These are phyloP conservation scores for Drosophila sproati DNA, from an alignment of 1,140 invertebrate species.

Conservation along the genomic window DNA sequence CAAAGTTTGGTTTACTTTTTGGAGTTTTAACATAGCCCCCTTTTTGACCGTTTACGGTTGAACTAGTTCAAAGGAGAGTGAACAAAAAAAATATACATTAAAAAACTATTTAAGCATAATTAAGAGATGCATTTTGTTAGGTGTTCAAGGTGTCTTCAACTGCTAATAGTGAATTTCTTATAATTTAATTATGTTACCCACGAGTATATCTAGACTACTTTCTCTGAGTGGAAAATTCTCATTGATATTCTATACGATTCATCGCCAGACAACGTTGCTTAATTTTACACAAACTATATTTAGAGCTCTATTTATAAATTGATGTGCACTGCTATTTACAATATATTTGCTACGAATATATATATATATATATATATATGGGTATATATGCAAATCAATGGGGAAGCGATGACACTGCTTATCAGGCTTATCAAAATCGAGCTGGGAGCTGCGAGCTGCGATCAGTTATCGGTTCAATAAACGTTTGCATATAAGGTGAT, in stretches of 20 bases:
- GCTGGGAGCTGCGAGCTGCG: background rate
- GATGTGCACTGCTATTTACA: background rate
- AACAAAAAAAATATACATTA: too few relatives aligned
- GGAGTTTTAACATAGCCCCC: background rate
- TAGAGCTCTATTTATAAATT: background rate
- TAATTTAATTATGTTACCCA: too few relatives aligned
- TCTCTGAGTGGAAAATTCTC: too few relatives aligned
- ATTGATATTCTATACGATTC: too few relatives aligned
- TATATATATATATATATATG: background rate
- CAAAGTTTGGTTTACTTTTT: background rate
- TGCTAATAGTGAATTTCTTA: too few relatives aligned
- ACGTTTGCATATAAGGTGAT: conserved; percentile 44
- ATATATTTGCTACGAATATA: background rate
- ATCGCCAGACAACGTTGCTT: too few relatives aligned
- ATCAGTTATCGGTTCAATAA: conserved; percentile 61
- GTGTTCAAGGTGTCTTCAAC: too few relatives aligned
- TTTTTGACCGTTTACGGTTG: background rate
- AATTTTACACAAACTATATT: too few relatives aligned
- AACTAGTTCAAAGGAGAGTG: background rate
- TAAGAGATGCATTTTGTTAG: too few relatives aligned
- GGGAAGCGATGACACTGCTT: conserved; percentile 9
- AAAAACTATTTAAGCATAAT: too few relatives aligned
- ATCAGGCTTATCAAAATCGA: conserved; percentile 33
- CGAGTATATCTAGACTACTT: too few relatives aligned
- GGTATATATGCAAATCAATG: background rate